A percentile compares a stretch with the other conserved stretches of the same genome.
Evolutionary conservation across 2,797 vertebrate genomes (phyloP).

Genomic region (Decapterus maruadsi): DNA sequence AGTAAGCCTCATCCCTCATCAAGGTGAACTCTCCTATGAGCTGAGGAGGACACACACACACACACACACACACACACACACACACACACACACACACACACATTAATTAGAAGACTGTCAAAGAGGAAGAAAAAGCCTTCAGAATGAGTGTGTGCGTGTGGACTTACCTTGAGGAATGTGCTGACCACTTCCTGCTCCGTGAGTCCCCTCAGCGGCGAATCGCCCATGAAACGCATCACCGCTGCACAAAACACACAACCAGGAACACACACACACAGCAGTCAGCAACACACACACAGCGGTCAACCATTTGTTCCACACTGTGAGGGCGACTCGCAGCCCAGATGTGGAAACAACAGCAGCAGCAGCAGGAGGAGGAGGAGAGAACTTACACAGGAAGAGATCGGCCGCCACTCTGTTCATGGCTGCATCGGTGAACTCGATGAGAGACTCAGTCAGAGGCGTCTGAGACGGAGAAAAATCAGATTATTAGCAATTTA

Average conservation of each 20-base stretch:
- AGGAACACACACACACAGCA: slow-evolving; percentile 17
- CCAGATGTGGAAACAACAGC: slow-evolving; percentile 10
- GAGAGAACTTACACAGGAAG: slow-evolving; percentile 89
- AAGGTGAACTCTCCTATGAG: slow-evolving; percentile 90
- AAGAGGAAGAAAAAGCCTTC: background rate
- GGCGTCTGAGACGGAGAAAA: slow-evolving; percentile 82
- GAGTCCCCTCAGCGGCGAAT: slow-evolving; percentile 87
- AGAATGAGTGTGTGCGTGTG: background rate
- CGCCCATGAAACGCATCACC: slow-evolving; percentile 98
- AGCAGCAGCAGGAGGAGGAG: slow-evolving; percentile 13
- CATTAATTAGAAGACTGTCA: background rate
- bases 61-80: slow-evolving; percentile 21
- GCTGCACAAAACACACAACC: slow-evolving; percentile 78
- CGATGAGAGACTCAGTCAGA: slow-evolving; percentile 93
- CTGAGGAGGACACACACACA: slow-evolving; percentile 77
- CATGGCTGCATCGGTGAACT: slow-evolving; percentile 90
- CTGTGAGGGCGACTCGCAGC: slow-evolving; percentile 16
- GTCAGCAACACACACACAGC: background rate
- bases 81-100: slow-evolving; percentile 3
- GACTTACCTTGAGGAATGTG: slow-evolving; percentile 91
- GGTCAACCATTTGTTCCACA: background rate
- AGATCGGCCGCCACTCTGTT: slow-evolving; percentile 92
- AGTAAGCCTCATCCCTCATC: slow-evolving; percentile 95
- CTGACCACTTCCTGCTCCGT: slow-evolving; percentile 90
- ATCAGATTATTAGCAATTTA: background rate